Conservation (phyloP, 1,140 invertebrate genomes). For the Cepaea nemoralis region DNA sequence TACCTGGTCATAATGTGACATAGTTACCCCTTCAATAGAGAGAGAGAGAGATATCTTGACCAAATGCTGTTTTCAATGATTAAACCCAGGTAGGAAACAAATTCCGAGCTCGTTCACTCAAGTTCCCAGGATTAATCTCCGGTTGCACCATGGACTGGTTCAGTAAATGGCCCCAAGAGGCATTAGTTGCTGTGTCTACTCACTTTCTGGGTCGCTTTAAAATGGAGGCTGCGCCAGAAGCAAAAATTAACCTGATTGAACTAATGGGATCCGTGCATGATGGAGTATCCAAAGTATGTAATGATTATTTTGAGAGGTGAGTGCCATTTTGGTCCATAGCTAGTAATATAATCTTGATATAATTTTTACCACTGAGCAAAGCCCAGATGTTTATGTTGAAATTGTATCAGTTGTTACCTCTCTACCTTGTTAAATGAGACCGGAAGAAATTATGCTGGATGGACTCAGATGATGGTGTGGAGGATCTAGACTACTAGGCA, state of each 20-base stretch:
- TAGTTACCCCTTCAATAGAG: no score
- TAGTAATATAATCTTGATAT: no score
- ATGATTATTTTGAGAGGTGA: slow-evolving; percentile 91
- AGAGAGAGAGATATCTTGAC: no score
- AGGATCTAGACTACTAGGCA: no score
- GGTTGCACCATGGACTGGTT: slow-evolving; percentile 98
- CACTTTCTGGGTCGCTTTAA: slow-evolving; percentile 91
- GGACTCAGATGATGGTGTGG: no score
- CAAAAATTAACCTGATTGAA: slow-evolving; percentile 87
- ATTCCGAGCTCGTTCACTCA: slow-evolving; percentile 82
- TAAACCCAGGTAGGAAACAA: slow-evolving; percentile 72
- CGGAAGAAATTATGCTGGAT: no score
- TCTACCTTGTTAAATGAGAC: no score
- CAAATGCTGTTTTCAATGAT: no score
- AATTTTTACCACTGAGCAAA: no score
- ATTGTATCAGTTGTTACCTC: no score
- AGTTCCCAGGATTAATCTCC: slow-evolving; percentile 94
- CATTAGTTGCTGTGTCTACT: slow-evolving; percentile 89
- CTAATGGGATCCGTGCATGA: slow-evolving; percentile 82
- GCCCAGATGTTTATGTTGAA: no score
- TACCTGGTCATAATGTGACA: no score
- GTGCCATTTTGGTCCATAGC: background rate
- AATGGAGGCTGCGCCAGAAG: slow-evolving; percentile 85
- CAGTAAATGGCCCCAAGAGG: slow-evolving; percentile 95
- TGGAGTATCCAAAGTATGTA: slow-evolving; percentile 87